A percentile compares a stretch with the other conserved stretches of the same genome.
Evolutionary conservation across 2,888 invertebrate genomes (phyloP).

Genomic region (Suillia variegata): DNA sequence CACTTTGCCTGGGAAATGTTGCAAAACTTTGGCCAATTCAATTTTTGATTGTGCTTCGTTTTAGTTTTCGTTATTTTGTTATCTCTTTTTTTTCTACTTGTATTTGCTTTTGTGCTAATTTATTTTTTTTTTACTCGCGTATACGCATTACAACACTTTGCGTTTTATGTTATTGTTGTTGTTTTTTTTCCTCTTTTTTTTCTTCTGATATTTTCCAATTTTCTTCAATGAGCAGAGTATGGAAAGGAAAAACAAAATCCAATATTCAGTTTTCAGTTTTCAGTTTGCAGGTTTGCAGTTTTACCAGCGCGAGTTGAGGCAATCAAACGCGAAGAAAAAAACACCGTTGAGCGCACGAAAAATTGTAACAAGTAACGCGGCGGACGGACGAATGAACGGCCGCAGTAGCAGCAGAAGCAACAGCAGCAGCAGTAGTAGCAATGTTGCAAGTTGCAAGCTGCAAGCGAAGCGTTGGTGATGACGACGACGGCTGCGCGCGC

Average conservation of each 20-base stretch:
- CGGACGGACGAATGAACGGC: neutral
- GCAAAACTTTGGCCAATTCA: slow-evolving; percentile 46
- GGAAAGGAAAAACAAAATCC: too few relatives aligned
- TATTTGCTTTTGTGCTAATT: slow-evolving; percentile 14
- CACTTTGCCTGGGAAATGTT: slow-evolving; percentile 32
- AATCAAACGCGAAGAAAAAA: neutral
- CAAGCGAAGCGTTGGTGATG: neutral
- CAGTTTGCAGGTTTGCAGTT: too few relatives aligned
- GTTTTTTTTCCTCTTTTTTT: slow-evolving; percentile 5
- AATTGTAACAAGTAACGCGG: neutral
- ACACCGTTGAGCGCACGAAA: neutral
- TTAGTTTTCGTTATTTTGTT: slow-evolving; percentile 23
- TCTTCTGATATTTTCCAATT: neutral
- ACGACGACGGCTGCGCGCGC: neutral
- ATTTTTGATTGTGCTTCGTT: slow-evolving; percentile 31
- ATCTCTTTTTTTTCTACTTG: slow-evolving; percentile 15
- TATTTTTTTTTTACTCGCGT: slow-evolving; percentile 27
- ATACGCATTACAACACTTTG: slow-evolving; percentile 35
- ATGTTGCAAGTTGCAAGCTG: neutral
- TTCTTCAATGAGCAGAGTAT: slow-evolving; percentile 4
- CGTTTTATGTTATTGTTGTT: too few relatives aligned
- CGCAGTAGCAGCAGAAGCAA: neutral
- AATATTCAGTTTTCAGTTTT: neutral
- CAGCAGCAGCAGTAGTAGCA: slow-evolving; percentile 2
- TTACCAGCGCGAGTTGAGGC: neutral